Conservation (phyloP, 2,113 vertebrate species). For the Podiceps cristatus region DNA sequence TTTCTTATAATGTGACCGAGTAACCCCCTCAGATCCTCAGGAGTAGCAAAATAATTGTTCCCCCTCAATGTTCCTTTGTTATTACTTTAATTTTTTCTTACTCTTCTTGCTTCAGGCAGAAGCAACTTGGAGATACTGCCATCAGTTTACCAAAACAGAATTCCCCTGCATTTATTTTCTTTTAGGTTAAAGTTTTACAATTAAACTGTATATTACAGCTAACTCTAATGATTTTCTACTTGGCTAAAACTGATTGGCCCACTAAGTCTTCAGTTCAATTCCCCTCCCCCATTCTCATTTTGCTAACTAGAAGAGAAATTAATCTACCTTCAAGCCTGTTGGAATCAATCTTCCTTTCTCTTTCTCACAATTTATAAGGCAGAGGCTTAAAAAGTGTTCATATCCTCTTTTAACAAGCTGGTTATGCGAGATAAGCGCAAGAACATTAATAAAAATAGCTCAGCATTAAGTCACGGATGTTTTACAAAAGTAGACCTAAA, state of each 20-base stretch:
- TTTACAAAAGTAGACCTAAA: conserved; percentile 16
- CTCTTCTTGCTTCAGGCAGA: not conserved
- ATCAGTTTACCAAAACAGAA: conserved; percentile 11
- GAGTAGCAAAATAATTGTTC: not conserved
- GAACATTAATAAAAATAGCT: conserved; percentile 59
- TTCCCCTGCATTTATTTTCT: not conserved
- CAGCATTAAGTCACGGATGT: conserved; percentile 1
- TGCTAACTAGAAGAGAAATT: conserved; percentile 13
- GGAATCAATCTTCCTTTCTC: conserved; percentile 63
- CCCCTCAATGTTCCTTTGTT: not conserved
- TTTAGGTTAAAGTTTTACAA: not conserved
- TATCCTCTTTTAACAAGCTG: conserved; percentile 64
- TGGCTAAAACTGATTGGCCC: not conserved
- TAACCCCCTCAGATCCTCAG: not conserved
- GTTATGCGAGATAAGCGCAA: conserved; percentile 48
- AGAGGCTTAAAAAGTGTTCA: conserved; percentile 45
- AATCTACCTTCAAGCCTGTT: conserved; percentile 24
- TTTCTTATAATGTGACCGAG: fast-evolving
- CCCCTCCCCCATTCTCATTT: not conserved
- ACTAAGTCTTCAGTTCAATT: not conserved
- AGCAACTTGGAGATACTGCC: not conserved
- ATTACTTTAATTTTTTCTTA: not conserved
- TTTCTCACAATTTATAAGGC: conserved; percentile 37
- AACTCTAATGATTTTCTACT: not conserved
- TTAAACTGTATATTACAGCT: not conserved